A percentile compares a stretch with the other conserved stretches of the same genome.
Evolutionary conservation across 64 coral and sea anemone genomes (phyloP).

Genomic region (Stylophora pistillata): DNA sequence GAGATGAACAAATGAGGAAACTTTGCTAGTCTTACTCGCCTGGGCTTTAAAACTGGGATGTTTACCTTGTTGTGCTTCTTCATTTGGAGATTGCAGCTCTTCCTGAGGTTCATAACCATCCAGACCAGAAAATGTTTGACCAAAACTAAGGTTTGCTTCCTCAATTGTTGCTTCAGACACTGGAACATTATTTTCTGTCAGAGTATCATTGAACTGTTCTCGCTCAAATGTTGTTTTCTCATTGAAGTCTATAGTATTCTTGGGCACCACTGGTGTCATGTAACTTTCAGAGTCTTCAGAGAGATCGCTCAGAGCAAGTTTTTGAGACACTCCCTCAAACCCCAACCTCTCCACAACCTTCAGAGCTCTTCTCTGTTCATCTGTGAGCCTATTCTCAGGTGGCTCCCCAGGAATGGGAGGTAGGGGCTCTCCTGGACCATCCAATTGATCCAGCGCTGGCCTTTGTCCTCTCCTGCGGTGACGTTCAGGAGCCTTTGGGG

Average conservation of each 20-base stretch:
- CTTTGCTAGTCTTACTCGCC: slow-evolving; percentile 13
- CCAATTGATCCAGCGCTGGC: slow-evolving; percentile 14
- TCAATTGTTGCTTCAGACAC: slow-evolving; percentile 31
- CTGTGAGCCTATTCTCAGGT: slow-evolving; percentile 31
- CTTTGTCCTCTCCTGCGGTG: background rate
- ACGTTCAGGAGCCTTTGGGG: slow-evolving; percentile 6
- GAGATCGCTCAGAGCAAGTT: slow-evolving; percentile 79
- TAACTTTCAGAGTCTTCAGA: slow-evolving; percentile 74
- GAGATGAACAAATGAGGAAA: slow-evolving; percentile 25
- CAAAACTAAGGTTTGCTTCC: slow-evolving; percentile 11
- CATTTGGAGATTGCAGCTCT: slow-evolving; percentile 11
- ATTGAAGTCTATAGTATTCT: slow-evolving; percentile 64
- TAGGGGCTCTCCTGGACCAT: slow-evolving; percentile 21
- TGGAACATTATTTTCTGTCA: slow-evolving; percentile 41
- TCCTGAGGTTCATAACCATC: slow-evolving; percentile 19
- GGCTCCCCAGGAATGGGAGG: slow-evolving; percentile 14
- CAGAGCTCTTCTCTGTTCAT: slow-evolving; percentile 61
- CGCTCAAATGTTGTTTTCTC: slow-evolving; percentile 69
- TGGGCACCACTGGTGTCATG: slow-evolving; percentile 53
- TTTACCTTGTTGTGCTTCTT: background rate
- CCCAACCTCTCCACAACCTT: slow-evolving; percentile 73
- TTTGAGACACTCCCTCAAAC: slow-evolving; percentile 82
- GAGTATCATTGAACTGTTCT: slow-evolving; percentile 72
- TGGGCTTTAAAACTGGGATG: slow-evolving; percentile 11
- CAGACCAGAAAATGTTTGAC: slow-evolving; percentile 35